A percentile compares a stretch with the other conserved stretches of the same genome.
phyloP scores from a whole-genome alignment of 2,888 invertebrate species.

The Imbricaverruca yamaguchii region DNA sequence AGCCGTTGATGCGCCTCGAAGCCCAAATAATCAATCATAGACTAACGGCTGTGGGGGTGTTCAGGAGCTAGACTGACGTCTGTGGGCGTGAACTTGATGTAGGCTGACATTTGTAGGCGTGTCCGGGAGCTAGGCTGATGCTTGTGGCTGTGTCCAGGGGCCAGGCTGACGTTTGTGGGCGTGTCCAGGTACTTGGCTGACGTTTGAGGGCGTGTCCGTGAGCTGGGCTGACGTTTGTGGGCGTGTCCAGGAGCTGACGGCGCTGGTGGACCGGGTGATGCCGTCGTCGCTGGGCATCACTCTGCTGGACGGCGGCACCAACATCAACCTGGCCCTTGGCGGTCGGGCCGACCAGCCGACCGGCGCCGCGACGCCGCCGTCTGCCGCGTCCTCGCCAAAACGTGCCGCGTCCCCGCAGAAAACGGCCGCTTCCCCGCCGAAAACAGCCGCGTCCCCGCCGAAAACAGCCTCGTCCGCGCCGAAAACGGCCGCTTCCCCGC shows the following conservation, averaged over 20 bases:
- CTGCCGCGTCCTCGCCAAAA: not conserved
- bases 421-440: not conserved
- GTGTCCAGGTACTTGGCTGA: too few relatives aligned
- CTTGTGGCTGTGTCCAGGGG: too few relatives aligned
- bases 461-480: not conserved
- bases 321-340: conserved; percentile 5
- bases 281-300: conserved; percentile 6
- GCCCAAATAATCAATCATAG: too few relatives aligned
- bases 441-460: not conserved
- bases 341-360: not conserved
- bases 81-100: too few relatives aligned
- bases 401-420: not conserved
- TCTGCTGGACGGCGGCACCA: not conserved
- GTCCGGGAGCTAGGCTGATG: too few relatives aligned
- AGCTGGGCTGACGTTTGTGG: too few relatives aligned
- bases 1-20: too few relatives aligned
- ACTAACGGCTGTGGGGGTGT: too few relatives aligned
- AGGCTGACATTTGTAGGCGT: too few relatives aligned
- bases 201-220: too few relatives aligned
- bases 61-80: too few relatives aligned
- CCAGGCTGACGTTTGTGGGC: too few relatives aligned
- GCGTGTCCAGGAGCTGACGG: conserved; percentile 10
- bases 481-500: not conserved
- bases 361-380: not conserved
- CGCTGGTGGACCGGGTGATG: conserved; percentile 4